A percentile compares a stretch with the other conserved stretches of the same genome.
phyloP scores from a whole-genome alignment of 2,888 invertebrate genomes.

The Exephanes ischioxanthus region DNA sequence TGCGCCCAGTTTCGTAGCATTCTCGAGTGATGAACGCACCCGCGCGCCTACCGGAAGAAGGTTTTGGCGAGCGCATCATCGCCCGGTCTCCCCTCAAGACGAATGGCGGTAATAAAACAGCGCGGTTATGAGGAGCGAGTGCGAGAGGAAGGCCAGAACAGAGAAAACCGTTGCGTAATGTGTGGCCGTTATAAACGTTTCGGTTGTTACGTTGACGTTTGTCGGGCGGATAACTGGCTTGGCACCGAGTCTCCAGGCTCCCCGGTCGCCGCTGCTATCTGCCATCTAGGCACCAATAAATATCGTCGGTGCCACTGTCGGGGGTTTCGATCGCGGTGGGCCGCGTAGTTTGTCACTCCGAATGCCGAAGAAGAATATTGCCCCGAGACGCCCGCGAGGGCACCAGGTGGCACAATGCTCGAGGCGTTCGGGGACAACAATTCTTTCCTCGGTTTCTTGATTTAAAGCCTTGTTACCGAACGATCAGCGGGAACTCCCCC shows the following conservation, averaged over 20 bases:
- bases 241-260: slow-evolving; percentile 75
- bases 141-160: slow-evolving; percentile 55
- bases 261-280: slow-evolving; percentile 71
- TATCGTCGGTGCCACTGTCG: slow-evolving; percentile 70
- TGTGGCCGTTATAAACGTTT: slow-evolving; percentile 80
- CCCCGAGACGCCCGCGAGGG: slow-evolving; percentile 7
- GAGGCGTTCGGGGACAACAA: slow-evolving; percentile 45
- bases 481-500: slow-evolving; percentile 31
- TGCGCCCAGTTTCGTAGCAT: slow-evolving; percentile 18
- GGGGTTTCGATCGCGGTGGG: slow-evolving; percentile 62
- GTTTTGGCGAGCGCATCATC: slow-evolving; percentile 75
- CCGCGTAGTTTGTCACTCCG: slow-evolving; percentile 64
- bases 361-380: slow-evolving; percentile 52
- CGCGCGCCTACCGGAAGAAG: slow-evolving; percentile 49
- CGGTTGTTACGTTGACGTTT: slow-evolving; percentile 78
- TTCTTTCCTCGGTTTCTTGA: slow-evolving; percentile 33
- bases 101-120: slow-evolving; percentile 79
- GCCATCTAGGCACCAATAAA: slow-evolving; percentile 77
- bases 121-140: slow-evolving; percentile 46
- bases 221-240: slow-evolving; percentile 78
- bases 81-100: slow-evolving; percentile 72
- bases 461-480: slow-evolving; percentile 53
- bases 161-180: slow-evolving; percentile 73
- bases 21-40: slow-evolving; percentile 33
- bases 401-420: slow-evolving; percentile 49